Conservation (phyloP, 2,797 vertebrate genomes). For the Perodicticus potto region DNA sequence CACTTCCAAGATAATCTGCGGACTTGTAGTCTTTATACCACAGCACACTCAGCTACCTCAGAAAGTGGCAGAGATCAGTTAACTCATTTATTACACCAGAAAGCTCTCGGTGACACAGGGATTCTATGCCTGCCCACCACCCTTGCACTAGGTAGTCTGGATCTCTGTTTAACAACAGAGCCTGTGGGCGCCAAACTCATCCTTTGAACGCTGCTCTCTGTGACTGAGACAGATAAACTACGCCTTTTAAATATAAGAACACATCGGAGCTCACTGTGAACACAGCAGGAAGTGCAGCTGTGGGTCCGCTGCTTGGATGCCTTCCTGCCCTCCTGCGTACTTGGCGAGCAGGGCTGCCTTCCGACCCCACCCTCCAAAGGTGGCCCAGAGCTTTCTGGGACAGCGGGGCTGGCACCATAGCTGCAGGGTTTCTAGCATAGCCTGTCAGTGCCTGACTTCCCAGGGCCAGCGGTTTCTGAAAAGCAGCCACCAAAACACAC, state of each 20-base stretch:
- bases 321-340: background rate
- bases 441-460: background rate
- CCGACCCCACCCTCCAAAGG: background rate
- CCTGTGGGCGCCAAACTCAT: background rate
- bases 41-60: background rate
- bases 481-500: background rate
- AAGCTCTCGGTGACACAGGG: conserved; percentile 19
- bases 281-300: too few relatives aligned
- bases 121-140: conserved; percentile 63
- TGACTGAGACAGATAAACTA: background rate
- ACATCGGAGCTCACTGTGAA: background rate
- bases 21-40: conserved; percentile 66
- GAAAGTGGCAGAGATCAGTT: conserved; percentile 49
- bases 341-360: background rate
- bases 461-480: too few relatives aligned
- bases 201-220: background rate
- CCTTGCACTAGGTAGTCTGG: conserved; percentile 33
- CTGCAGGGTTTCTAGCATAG: background rate
- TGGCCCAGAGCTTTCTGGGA: background rate
- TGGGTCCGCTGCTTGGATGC: background rate
- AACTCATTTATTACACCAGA: conserved; percentile 53
- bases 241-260: fast-evolving
- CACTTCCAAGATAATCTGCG: conserved; percentile 3
- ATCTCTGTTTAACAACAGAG: background rate
- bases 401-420: background rate